A percentile compares a stretch with the other conserved stretches of the same genome.
These are phyloP conservation scores for Halcyon senegalensis DNA, from an alignment of 2,113 vertebrate genomes.

Conservation along the genomic window DNA sequence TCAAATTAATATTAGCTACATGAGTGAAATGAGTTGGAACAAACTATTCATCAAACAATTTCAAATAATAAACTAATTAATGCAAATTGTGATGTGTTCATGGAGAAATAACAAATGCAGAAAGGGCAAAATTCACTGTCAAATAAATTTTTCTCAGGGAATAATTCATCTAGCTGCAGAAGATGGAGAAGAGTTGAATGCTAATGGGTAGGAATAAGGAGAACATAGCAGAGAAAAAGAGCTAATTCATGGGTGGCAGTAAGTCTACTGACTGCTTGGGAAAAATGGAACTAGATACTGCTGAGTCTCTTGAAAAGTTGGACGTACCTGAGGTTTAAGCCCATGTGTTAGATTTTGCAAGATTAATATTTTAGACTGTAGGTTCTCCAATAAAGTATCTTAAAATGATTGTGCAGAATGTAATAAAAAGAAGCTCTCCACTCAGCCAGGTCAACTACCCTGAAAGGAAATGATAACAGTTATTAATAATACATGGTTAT, in stretches of 20 bases:
- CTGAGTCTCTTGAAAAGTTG: background rate
- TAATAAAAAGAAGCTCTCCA: background rate
- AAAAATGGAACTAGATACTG: background rate
- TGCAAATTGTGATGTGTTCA: constrained; percentile 47
- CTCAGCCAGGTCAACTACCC: background rate
- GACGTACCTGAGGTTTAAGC: background rate
- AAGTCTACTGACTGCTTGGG: background rate
- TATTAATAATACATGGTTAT: background rate
- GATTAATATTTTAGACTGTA: background rate
- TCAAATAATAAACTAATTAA: constrained; percentile 65
- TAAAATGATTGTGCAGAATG: background rate
- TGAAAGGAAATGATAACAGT: background rate
- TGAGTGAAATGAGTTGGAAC: constrained; percentile 45
- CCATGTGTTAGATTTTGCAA: background rate
- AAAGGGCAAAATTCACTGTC: constrained; percentile 47
- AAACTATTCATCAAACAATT: constrained; percentile 59
- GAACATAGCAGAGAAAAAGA: background rate
- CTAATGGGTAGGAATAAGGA: background rate
- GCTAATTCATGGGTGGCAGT: background rate
- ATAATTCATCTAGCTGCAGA: constrained; percentile 46
- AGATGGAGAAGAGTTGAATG: constrained; percentile 11
- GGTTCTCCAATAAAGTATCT: background rate
- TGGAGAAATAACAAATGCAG: constrained; percentile 46
- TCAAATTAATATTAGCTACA: constrained; percentile 57
- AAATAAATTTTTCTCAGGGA: constrained; percentile 35